Conservation (phyloP, 2,113 vertebrate genomes). For the Neolamprologus fasciatus region DNA sequence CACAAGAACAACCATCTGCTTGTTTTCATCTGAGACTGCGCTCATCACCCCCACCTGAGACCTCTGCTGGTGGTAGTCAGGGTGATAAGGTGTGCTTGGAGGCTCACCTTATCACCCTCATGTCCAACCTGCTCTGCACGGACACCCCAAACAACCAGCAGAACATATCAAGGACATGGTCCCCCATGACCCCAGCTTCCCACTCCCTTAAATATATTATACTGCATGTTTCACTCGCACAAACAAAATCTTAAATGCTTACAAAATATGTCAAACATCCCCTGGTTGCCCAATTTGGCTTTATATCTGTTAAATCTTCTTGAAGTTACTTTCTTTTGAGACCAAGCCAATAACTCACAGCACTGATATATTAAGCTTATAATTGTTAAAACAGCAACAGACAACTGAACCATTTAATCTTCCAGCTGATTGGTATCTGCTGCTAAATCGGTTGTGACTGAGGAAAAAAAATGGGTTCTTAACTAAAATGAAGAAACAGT, state of each 20-base stretch:
- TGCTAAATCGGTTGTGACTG: constrained; percentile 35
- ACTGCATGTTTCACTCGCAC: background rate
- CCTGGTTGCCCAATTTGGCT: background rate
- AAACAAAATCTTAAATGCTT: background rate
- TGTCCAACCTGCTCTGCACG: background rate
- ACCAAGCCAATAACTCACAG: background rate
- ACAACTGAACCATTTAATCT: constrained; percentile 18
- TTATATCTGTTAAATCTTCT: background rate
- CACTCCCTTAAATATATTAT: background rate
- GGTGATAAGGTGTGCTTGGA: background rate
- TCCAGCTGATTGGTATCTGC: background rate
- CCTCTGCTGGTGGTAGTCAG: background rate
- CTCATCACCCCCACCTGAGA: background rate
- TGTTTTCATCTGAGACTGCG: background rate
- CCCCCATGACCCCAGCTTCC: background rate
- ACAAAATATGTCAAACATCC: background rate
- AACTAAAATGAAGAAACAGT: background rate
- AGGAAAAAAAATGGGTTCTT: constrained; percentile 11
- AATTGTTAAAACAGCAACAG: constrained; percentile 17
- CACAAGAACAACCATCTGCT: background rate
- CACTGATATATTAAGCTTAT: background rate
- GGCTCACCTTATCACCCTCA: background rate
- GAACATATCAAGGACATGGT: background rate
- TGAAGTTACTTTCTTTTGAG: background rate
- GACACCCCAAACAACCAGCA: background rate